These are phyloP conservation scores for Sesamia inferens DNA, from an alignment of 2,888 invertebrate species.

Conservation along the genomic window DNA sequence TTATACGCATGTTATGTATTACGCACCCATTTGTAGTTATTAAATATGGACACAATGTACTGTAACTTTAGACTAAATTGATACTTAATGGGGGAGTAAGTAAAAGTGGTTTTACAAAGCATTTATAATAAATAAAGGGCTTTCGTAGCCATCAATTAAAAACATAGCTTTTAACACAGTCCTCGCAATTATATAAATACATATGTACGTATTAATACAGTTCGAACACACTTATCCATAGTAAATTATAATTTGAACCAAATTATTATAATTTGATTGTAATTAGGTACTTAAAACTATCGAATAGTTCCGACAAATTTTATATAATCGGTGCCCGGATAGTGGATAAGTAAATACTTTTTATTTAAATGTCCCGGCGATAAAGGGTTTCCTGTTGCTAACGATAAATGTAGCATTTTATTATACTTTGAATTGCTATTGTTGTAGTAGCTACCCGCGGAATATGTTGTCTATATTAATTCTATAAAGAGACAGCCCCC, in stretches of 20 bases:
- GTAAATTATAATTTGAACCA: no score
- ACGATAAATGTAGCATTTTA: slow-evolving; percentile 55
- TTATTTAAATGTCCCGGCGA: slow-evolving; percentile 56
- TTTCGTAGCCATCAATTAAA: background rate
- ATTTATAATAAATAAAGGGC: background rate
- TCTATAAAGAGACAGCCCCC: no score
- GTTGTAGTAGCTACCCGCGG: background rate
- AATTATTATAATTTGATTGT: background rate
- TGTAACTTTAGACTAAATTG: background rate
- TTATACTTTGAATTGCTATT: slow-evolving; percentile 37
- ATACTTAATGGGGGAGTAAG: background rate
- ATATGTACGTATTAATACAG: background rate
- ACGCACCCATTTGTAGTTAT: background rate
- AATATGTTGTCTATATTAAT: slow-evolving; percentile 11
- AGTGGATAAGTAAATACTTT: slow-evolving; percentile 53
- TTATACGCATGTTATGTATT: background rate
- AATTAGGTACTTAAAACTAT: slow-evolving; percentile 8
- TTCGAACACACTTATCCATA: no score
- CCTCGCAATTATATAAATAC: no score
- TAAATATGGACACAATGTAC: background rate
- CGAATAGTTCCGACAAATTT: slow-evolving; percentile 40
- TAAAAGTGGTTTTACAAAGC: background rate
- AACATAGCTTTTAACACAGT: background rate
- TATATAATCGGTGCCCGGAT: slow-evolving; percentile 54
- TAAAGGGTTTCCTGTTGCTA: slow-evolving; percentile 64